Base-by-base conservation (phyloP, 2,113 vertebrate genomes). In the Planiliza haematocheilus region DNA sequence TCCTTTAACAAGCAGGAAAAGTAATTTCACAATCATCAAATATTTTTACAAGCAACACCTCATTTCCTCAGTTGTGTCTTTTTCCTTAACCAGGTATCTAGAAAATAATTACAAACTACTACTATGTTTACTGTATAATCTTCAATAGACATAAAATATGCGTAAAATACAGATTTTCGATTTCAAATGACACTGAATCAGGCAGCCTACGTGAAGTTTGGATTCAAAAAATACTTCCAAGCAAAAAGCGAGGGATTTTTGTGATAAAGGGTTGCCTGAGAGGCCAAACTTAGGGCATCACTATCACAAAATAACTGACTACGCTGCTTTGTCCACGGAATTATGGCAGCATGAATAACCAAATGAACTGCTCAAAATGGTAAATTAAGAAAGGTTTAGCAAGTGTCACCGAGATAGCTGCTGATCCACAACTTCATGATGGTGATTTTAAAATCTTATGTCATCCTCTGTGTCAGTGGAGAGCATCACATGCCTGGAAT, bases 401-500 rank as follows among this genome's bases (percentile, higher is more conserved):
- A 57, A 36, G 1, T 65, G 9, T 14, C 18, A 51, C 13, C 8
- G 39, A 48, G 7, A 21, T 34, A 21, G 10, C 45, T 2, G 4
- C 38, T 18, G 18, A 61, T 18, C 39, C 61, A 36, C 34, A 60
- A 4, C 20, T 20, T 60, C 36, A 53, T 9, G 14, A 10, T 12
- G 13, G 34, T 45, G 18, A 56, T 45, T 61, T 62, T 53, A 41
- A 59, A 67, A 20, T 38, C 24, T 11, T 9, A 67, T 30, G 42
- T 85, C 77, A 77, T 43, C 21, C 39, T 60, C 16, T 74, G 20
- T 24, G 58, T 45, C 55, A 73, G 51, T 18, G n/a, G 14, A 38
- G 39, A 52, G 34, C 45, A 60, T 75, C 84, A 77, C 67, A 38
- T 8, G 48, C 77, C 81, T 62, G 63, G 66, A 90, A 88, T 83